phyloP scores from a whole-genome alignment of 2,113 vertebrate genomes.

The Nothocercus nigrocapillus region DNA sequence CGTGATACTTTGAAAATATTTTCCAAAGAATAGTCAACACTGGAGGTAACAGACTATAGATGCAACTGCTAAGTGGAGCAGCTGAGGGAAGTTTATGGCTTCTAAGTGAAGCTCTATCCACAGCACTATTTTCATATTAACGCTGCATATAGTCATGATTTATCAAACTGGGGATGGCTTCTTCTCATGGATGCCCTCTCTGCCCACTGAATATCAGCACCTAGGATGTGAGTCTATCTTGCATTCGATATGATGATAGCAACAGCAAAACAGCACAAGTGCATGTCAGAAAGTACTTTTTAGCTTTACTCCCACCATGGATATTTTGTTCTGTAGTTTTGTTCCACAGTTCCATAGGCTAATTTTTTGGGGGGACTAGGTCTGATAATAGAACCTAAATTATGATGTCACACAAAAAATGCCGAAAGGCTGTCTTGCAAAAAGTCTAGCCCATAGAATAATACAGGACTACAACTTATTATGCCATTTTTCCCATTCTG shows the following conservation, averaged over 20 bases:
- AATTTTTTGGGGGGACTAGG: neutral
- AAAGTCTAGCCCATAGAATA: neutral
- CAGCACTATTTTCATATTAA: neutral
- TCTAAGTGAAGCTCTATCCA: neutral
- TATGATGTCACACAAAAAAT: neutral
- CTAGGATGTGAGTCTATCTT: neutral
- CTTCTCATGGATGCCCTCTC: neutral
- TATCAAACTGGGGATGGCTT: neutral
- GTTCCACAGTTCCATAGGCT: neutral
- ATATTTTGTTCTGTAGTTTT: neutral
- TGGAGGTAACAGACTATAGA: neutral
- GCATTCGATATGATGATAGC: neutral
- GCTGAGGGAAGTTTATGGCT: neutral
- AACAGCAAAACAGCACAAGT: neutral
- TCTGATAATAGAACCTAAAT: neutral
- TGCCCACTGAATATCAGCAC: neutral
- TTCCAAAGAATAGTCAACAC: neutral
- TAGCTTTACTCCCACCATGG: neutral
- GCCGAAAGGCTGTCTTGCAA: neutral
- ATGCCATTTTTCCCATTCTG: neutral
- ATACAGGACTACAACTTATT: neutral
- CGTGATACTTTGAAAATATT: neutral
- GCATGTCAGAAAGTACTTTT: neutral
- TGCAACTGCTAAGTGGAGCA: neutral
- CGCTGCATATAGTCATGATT: slow-evolving; percentile 1